These are phyloP conservation scores for Sebastes itinus DNA, from an alignment of 2,797 vertebrate genomes.

Conservation along the genomic window DNA sequence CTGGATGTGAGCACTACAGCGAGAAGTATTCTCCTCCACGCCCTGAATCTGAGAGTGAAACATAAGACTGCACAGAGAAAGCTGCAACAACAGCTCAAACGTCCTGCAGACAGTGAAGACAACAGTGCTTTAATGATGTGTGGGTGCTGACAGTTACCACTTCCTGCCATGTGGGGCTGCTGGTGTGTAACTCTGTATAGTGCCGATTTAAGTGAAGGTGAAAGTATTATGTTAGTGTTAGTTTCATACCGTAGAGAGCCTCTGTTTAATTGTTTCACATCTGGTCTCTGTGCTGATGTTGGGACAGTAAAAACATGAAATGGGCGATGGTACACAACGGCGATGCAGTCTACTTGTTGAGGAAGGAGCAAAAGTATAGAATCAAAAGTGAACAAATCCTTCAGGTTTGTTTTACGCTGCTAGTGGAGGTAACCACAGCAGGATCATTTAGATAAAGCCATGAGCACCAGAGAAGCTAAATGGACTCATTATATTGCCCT, in stretches of 20 bases:
- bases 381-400: neutral
- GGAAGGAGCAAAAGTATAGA: neutral
- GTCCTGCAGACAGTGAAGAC: neutral
- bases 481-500: neutral
- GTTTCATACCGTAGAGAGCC: neutral
- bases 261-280: neutral
- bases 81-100: neutral
- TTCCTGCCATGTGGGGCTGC: neutral
- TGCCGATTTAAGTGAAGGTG: neutral
- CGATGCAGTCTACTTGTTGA: neutral
- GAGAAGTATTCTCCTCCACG: neutral
- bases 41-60: slow-evolving; percentile 8
- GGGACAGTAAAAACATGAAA: neutral
- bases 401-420: neutral
- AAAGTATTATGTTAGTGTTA: neutral
- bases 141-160: neutral
- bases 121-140: neutral
- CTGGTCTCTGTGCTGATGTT: neutral
- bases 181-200: neutral
- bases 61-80: neutral
- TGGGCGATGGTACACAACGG: neutral
- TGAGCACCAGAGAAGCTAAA: neutral
- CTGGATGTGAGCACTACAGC: neutral
- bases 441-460: neutral
- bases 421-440: neutral